Percentiles rank a stretch among this genome's conserved stretches.
These are phyloP conservation scores for Latrodectus hesperus DNA, from an alignment of 2,888 invertebrate genomes.

Conservation along the genomic window DNA sequence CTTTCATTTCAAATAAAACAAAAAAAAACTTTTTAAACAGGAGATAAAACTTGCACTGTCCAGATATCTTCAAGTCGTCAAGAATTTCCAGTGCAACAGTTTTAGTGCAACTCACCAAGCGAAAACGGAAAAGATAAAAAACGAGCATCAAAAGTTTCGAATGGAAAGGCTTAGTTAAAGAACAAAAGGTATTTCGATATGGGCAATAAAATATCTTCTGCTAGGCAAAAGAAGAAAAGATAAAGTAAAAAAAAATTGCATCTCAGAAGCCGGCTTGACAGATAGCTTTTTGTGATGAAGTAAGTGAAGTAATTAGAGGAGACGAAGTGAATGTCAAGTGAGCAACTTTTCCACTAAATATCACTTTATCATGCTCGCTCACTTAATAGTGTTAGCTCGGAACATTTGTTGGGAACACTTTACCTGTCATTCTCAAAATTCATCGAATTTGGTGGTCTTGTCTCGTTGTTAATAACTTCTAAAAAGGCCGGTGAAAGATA, in stretches of 20 bases:
- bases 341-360: slow-evolving; percentile 49
- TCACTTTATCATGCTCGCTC: slow-evolving; percentile 60
- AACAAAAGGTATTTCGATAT: neutral
- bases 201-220: slow-evolving; percentile 50
- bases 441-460: slow-evolving; percentile 58
- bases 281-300: slow-evolving; percentile 67
- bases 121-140: too few relatives aligned
- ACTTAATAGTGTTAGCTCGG: slow-evolving; percentile 58
- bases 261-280: slow-evolving; percentile 55
- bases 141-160: too few relatives aligned
- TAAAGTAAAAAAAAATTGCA: slow-evolving; percentile 59
- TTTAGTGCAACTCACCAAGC: too few relatives aligned
- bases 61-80: too few relatives aligned
- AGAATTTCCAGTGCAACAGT: too few relatives aligned
- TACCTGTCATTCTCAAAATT: slow-evolving; percentile 59
- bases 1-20: too few relatives aligned
- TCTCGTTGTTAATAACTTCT: slow-evolving; percentile 53
- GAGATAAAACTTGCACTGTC: too few relatives aligned
- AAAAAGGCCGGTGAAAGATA: slow-evolving; percentile 6
- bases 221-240: slow-evolving; percentile 36
- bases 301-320: slow-evolving; percentile 62
- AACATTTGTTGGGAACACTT: slow-evolving; percentile 48
- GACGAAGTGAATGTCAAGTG: slow-evolving; percentile 64
- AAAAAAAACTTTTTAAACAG: too few relatives aligned
- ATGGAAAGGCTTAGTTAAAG: too few relatives aligned